Conservation (phyloP, 2,797 vertebrate species). For the Hyperoplus immaculatus region DNA sequence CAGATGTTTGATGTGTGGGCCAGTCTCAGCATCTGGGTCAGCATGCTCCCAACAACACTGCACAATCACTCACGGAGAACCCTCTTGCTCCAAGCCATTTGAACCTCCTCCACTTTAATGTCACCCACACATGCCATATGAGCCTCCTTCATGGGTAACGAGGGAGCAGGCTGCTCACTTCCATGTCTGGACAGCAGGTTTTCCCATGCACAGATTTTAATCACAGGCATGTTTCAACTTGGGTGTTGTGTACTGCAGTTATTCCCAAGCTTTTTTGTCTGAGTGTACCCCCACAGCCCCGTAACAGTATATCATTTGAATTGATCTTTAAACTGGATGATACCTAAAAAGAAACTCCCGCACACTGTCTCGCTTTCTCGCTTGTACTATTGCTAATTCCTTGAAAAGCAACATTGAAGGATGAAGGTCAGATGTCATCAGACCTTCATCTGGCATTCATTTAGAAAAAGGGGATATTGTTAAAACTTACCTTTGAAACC, state of each 20-base stretch:
- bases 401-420: too few species aligned
- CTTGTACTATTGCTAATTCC: too few species aligned
- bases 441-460: too few species aligned
- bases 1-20: background rate
- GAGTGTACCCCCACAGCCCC: slow-evolving; percentile 28
- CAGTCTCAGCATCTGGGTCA: slow-evolving; percentile 38
- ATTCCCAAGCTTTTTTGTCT: slow-evolving; percentile 50
- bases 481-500: too few species aligned
- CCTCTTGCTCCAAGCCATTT: slow-evolving; percentile 58
- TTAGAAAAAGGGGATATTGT: too few species aligned
- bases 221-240: slow-evolving; percentile 68
- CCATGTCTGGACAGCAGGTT: slow-evolving; percentile 79
- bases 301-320: too few species aligned
- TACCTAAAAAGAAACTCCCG: too few species aligned
- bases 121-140: slow-evolving; percentile 79
- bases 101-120: slow-evolving; percentile 70
- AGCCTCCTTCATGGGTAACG: slow-evolving; percentile 71
- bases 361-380: too few species aligned
- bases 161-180: slow-evolving; percentile 71
- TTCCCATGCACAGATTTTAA: slow-evolving; percentile 69
- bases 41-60: slow-evolving; percentile 3
- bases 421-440: too few species aligned
- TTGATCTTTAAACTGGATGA: too few species aligned
- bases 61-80: slow-evolving; percentile 20
- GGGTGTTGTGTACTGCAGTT: slow-evolving; percentile 21